Evolutionary conservation across 2,888 invertebrate species (phyloP).

Genomic region (Amaurobius ferox): DNA sequence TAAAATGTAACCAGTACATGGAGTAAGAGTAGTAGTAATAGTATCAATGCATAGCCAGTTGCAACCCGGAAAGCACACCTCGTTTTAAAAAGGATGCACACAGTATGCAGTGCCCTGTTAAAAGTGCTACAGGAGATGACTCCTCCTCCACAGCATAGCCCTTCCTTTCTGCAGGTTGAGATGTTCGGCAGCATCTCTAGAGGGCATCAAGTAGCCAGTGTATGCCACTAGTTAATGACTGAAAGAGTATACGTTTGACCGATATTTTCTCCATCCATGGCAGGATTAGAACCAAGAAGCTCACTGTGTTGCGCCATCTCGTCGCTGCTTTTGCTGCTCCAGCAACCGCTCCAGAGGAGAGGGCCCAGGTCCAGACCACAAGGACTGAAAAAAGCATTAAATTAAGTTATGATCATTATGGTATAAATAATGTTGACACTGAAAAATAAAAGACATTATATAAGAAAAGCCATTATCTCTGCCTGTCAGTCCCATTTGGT

Average conservation of each 20-base stretch:
- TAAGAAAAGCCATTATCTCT: too few relatives aligned
- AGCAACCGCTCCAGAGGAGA: conserved; percentile 87
- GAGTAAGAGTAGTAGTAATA: conserved; percentile 25
- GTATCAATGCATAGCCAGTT: conserved; percentile 50
- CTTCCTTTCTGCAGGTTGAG: conserved; percentile 19
- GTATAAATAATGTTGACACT: too few relatives aligned
- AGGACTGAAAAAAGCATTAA: conserved; percentile 81
- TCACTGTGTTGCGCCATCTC: conserved; percentile 78
- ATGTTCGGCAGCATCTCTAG: conserved; percentile 30
- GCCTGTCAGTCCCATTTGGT: too few relatives aligned
- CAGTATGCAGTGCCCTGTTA: conserved; percentile 51
- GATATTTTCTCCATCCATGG: neutral
- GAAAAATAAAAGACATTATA: too few relatives aligned
- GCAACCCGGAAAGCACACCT: conserved; percentile 44
- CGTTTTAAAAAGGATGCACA: conserved; percentile 29
- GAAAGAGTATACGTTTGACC: conserved; percentile 1
- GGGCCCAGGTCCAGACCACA: conserved; percentile 87
- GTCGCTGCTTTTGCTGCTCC: conserved; percentile 84
- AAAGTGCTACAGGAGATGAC: conserved; percentile 43
- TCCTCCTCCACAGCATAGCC: conserved; percentile 20
- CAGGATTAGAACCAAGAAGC: conserved; percentile 24
- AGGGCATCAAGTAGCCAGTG: conserved; percentile 30
- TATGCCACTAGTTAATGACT: conserved; percentile 46
- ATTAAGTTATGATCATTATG: too few relatives aligned
- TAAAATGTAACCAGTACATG: conserved; percentile 21